A percentile compares a stretch with the other conserved stretches of the same genome.
Evolutionary conservation across 2,888 invertebrate species (phyloP).

Genomic region (Lepidochrysops patricia): DNA sequence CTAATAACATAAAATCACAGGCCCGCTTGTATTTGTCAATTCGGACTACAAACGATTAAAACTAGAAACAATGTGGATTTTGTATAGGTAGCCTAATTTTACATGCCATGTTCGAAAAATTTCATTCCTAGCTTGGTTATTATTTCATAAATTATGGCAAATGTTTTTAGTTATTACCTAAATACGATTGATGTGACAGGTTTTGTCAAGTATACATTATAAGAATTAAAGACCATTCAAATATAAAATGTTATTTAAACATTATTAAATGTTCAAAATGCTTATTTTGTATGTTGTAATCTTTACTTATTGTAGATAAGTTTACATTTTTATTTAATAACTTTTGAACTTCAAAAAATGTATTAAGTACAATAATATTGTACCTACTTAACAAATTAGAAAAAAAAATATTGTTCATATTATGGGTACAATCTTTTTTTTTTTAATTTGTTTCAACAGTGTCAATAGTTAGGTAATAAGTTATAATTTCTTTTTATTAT

Average conservation of each 20-base stretch:
- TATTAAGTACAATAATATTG: not conserved
- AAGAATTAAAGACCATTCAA: no score
- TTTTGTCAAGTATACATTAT: no score
- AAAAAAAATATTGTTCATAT: no score
- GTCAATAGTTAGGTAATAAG: no score
- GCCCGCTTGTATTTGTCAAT: not conserved
- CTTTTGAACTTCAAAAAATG: not conserved
- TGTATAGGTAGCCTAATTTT: not conserved
- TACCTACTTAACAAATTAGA: no score
- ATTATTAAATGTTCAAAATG: no score
- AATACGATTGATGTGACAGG: not conserved
- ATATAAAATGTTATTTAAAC: no score
- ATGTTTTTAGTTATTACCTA: no score
- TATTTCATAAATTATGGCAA: not conserved
- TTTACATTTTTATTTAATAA: not conserved
- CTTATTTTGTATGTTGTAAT: not conserved
- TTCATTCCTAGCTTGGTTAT: not conserved
- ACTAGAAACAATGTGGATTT: not conserved
- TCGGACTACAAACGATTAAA: not conserved
- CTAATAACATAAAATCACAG: not conserved
- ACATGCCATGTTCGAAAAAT: not conserved
- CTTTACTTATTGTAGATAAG: not conserved
- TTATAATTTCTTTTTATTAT: no score
- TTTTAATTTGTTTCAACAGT: no score
- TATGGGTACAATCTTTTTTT: no score